These are phyloP conservation scores for Heliconius sara DNA, from an alignment of 2,888 invertebrate genomes.

Conservation along the genomic window DNA sequence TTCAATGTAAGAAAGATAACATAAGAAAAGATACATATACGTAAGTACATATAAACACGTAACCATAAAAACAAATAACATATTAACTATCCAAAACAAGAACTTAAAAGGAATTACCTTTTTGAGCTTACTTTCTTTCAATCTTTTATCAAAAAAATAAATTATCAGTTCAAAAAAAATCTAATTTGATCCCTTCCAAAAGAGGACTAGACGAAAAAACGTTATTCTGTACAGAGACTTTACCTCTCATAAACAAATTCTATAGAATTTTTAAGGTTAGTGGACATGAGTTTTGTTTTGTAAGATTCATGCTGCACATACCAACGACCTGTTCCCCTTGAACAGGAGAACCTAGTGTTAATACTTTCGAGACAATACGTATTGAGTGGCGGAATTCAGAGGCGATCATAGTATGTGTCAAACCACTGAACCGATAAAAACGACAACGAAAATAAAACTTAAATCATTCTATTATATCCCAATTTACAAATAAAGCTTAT, in stretches of 20 bases:
- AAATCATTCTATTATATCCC: too few species aligned
- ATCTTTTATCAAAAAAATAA: background rate
- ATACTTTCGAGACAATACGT: too few species aligned
- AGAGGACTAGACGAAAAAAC: conserved; percentile 10
- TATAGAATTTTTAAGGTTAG: background rate
- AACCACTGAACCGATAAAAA: too few species aligned
- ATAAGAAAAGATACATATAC: too few species aligned
- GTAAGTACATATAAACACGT: background rate
- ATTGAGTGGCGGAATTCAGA: too few species aligned
- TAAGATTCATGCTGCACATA: too few species aligned
- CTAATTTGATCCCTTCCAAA: conserved; percentile 1
- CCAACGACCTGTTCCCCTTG: too few species aligned
- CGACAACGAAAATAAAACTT: too few species aligned
- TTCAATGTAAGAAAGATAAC: background rate
- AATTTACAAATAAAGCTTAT: too few species aligned
- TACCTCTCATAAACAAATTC: conserved; percentile 12
- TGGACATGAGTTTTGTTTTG: too few species aligned
- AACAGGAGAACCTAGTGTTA: too few species aligned
- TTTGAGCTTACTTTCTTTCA: background rate
- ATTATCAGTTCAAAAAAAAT: background rate
- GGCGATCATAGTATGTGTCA: too few species aligned
- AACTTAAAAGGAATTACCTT: background rate
- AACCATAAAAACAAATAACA: background rate
- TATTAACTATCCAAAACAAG: background rate
- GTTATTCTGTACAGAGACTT: background rate